Base-by-base conservation (phyloP, 2,113 vertebrate species). In the Corvus hawaiiensis region DNA sequence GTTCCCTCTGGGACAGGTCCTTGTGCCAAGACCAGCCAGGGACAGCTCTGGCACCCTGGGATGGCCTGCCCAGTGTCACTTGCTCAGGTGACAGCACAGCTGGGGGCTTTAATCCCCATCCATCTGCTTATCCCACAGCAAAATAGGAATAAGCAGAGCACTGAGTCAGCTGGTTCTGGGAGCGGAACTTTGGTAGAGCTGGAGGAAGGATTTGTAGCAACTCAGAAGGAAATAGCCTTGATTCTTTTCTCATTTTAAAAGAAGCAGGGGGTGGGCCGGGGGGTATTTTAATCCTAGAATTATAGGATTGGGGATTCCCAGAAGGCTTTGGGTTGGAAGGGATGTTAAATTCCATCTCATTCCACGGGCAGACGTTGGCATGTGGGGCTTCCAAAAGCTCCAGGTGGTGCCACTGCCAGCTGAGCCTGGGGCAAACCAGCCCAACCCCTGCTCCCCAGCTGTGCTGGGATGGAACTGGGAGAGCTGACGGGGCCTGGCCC, bases 281-380 rank as follows among this genome's bases (percentile, higher is more conserved):
- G 12, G 3, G 7, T 12, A 3, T 59, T 79, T 54, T 11, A 13
- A 21, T 37, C 16, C 8, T 4, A 3, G 33, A 24, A 72, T 41
- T 22, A 4, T 1, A 13, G 37, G 24, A 5, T 0, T n/a, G 6
- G 24, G 19, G 4, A 2, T 11, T 33, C 51, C 15, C 11, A 44
- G 27, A 26, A 52, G 3, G 20, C 1, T 22, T 82, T 16, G 62
- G 5, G 2, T 61, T 19, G 63, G 30, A 22, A 55, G 4, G 17
- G 4, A 16, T 26, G 12, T 41, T 26, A 18, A 27, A 49, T 14
- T 26, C 48, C 12, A 9, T 3, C 15, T 23, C 33, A 7, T 23
- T 26, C n/a, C 19, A 0, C 0, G 21, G 26, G 43, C 7, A 9
- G 5, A 9, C 0, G 0, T 43, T 32, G 37, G 13, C 27, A 2